Evolutionary conservation across 2,888 invertebrate species (phyloP).

Genomic region (Temnothorax ravouxi): DNA sequence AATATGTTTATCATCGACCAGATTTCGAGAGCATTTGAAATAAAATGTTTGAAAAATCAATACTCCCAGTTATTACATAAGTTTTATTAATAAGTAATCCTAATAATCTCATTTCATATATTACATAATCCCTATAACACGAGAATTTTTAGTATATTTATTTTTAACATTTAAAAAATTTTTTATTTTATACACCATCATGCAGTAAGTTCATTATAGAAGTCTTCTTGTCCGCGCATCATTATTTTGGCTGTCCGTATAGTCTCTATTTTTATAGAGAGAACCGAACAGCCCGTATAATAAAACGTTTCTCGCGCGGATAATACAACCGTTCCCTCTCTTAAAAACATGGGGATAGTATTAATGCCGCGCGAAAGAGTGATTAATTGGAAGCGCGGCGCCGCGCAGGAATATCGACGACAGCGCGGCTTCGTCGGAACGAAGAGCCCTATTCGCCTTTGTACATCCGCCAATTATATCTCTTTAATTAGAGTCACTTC

Average conservation of each 20-base stretch:
- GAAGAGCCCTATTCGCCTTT: constrained; percentile 15
- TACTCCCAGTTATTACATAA: neutral
- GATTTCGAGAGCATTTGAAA: neutral
- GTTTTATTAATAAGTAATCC: neutral
- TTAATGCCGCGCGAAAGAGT: constrained; percentile 29
- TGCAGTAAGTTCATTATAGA: neutral
- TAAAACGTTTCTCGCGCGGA: constrained; percentile 18
- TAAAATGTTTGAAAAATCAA: neutral
- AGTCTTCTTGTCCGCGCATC: neutral
- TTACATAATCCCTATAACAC: neutral
- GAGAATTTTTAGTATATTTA: neutral
- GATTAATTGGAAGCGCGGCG: constrained; percentile 31
- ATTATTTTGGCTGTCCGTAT: neutral
- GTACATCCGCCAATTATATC: constrained; percentile 40
- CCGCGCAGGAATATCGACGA: constrained; percentile 31
- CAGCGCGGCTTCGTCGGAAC: constrained; percentile 10
- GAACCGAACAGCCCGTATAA: neutral
- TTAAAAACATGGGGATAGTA: constrained; percentile 20
- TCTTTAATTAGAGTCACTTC: constrained; percentile 43
- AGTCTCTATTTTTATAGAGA: constrained; percentile 13
- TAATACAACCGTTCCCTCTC: neutral
- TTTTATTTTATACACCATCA: neutral
- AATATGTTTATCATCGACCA: neutral
- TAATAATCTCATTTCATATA: neutral
- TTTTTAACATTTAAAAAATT: neutral